A percentile compares a stretch with the other conserved stretches of the same genome.
Conservation (phyloP, 2,113 vertebrate genomes). For the Apeltes quadracus region DNA sequence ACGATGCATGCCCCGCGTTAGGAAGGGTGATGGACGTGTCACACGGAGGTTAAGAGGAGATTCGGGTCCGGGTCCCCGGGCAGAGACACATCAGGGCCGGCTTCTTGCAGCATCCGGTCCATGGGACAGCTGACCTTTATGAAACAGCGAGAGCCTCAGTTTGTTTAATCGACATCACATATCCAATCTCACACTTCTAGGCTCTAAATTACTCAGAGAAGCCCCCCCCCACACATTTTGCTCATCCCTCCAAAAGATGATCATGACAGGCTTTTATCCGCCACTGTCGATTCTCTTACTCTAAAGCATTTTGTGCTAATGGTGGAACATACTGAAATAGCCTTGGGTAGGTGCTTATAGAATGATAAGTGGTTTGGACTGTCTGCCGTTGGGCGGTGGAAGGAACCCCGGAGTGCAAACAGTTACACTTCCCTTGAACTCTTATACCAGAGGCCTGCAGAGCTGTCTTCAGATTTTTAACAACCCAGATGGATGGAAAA, state of each 20-base stretch:
- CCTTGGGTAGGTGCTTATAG: conserved; percentile 46
- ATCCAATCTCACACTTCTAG: conserved; percentile 61
- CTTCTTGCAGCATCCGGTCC: conserved; percentile 38
- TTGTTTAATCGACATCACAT: conserved; percentile 74
- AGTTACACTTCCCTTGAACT: conserved; percentile 38
- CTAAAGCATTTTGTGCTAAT: conserved; percentile 42
- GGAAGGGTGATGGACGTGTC: conserved; percentile 43
- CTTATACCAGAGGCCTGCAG: conserved; percentile 7
- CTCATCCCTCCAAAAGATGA: conserved; percentile 33
- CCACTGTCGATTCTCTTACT: conserved; percentile 42
- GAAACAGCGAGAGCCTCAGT: conserved; percentile 70
- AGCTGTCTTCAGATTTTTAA: conserved; percentile 1
- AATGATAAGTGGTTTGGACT: conserved; percentile 56
- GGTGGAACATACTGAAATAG: conserved; percentile 28
- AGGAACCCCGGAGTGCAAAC: conserved; percentile 17
- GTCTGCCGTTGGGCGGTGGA: conserved; percentile 43
- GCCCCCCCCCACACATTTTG: conserved; percentile 9
- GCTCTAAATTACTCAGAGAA: conserved; percentile 61
- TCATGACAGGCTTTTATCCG: conserved; percentile 53
- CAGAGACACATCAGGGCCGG: conserved; percentile 51
- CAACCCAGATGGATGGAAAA: conserved; percentile 10
- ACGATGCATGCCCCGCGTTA: conserved; percentile 37
- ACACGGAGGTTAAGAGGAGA: conserved; percentile 57
- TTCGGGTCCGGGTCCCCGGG: conserved; percentile 65
- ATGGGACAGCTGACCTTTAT: conserved; percentile 80